Base-by-base conservation (phyloP, 1,140 invertebrate species). In the Leptopilina clavipes region DNA sequence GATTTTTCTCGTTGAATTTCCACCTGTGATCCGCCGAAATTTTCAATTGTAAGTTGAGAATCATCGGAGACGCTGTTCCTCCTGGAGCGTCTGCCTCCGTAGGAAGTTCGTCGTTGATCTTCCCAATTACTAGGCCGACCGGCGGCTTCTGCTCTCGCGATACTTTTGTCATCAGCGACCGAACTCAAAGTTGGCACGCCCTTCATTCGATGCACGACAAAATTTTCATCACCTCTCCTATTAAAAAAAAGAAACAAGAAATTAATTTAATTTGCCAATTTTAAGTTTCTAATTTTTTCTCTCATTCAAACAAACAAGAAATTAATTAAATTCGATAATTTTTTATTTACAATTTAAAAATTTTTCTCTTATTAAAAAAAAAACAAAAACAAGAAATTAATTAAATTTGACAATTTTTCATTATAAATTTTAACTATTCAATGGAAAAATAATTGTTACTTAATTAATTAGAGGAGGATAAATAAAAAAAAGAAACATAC, bases 21-120 rank as follows among this genome's bases (percentile, higher is more conserved):
- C 3, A 90, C 96, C 92, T 96, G 95, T 82, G 94, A 95, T 70
- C 96, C 96, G 37, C 96, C 96, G 90, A 98, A 97, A 89, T 98
- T 97, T 91, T 98, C 96, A 37, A 97, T 95, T 0, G 96, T 97
- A 77, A 98, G 89, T 88, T 97, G 94, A 37, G 96, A 97, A 85
- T 97, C 96, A 85, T 97, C 96, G 48, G 94, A 94, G 70, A 96
- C 92, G 56, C 96, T 97, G 86, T 96, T 96, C 59, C 96, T 91
- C 43, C 96, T 91, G 10, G 96, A 97, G 37, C 96, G 92, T 59
- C 96, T 92, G 70, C 95, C 96, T 54, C 95, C 95, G 87, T 94
- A 96, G 82, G 93, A 94, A 43, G 91, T 91, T 86, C 93, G 92
- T 82, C 94, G 92, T 80, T 92, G 91, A 74, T 95, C 94, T 88